Evolutionary conservation across 2,888 invertebrate genomes (phyloP), one percentile per base, ranked within the genome.

Genomic region (Leptinotarsa peninsularis): DNA sequence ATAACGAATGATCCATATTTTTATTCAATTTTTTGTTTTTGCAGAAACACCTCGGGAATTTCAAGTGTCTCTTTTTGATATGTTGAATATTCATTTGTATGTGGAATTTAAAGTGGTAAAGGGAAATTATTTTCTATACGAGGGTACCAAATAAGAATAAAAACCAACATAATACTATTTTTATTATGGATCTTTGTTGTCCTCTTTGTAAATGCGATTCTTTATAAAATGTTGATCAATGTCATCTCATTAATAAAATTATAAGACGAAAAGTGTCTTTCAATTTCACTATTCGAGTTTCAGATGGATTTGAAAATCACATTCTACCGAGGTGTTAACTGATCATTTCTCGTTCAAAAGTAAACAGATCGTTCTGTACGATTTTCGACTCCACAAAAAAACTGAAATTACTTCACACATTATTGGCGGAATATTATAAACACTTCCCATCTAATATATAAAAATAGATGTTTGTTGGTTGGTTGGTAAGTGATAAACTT

Each of bases 121-220:
- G 56, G 58, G 49, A 18, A 58, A 58, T 58, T 58, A 69, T 73
- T 73, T 79, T 81, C 74, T 78, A 75, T 84, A 84, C 83, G 85
- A 83, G 84, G 84, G 84, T 85, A 85, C 85, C 84, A 84, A 85
- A 72, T 71, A 73, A 72, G 50, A n/a, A 76, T 52, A 67, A 71
- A 66, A 78, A 66, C n/a, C 52, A 69, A 66, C 74, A 76, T 71
- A 82, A 76, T 81, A 84, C 84, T 85, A 85, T 86, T 87, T 87
- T 87, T 87, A 84, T 84, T 86, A 86, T 78, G 74, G 71, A 83
- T 81, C 80, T 81, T 82, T 82, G 83, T 80, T 84, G 82, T 84
- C 83, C 82, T 85, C 82, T 82, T 82, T 76, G 81, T 84, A 82
- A 77, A 73, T 84, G 85, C 86, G 85, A 86, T 85, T 85, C 81